These are phyloP conservation scores for Aphaenogaster rudis DNA, from an alignment of 1,140 invertebrate species.

Conservation along the genomic window DNA sequence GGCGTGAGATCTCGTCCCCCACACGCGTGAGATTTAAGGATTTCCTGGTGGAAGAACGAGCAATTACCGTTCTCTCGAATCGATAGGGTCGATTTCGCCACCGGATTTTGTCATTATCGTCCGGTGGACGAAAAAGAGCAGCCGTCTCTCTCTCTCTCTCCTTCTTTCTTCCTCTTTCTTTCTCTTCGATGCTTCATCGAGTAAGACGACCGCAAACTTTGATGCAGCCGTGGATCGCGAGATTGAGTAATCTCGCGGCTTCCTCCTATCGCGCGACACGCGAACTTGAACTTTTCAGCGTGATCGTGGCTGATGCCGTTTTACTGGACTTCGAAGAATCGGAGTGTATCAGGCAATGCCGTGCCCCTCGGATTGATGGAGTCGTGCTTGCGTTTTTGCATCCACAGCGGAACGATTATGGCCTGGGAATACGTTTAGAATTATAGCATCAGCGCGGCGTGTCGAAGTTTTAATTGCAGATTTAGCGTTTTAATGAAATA, in stretches of 20 bases:
- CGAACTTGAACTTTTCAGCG: slow-evolving; percentile 42
- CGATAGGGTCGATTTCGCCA: slow-evolving; percentile 39
- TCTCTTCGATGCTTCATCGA: slow-evolving; percentile 35
- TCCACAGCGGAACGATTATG: background rate
- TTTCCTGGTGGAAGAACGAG: background rate
- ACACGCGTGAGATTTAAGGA: background rate
- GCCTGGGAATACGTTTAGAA: background rate
- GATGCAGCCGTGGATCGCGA: slow-evolving; percentile 34
- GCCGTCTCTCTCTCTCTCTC: background rate
- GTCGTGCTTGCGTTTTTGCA: background rate
- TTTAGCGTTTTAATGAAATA: background rate
- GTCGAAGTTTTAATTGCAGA: background rate
- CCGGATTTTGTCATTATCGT: slow-evolving; percentile 50
- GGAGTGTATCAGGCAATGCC: background rate
- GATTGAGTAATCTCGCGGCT: slow-evolving; percentile 52
- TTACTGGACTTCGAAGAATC: background rate
- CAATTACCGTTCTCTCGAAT: slow-evolving; percentile 59
- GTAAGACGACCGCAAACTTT: slow-evolving; percentile 52
- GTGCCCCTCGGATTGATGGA: background rate
- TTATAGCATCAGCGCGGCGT: background rate
- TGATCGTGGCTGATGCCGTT: background rate
- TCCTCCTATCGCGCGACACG: slow-evolving; percentile 27
- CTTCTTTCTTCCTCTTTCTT: background rate
- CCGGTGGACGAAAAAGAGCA: slow-evolving; percentile 28
- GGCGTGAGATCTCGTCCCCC: background rate